phyloP scores from a whole-genome alignment of 2,797 vertebrate genomes.

The Poecilia wingei region DNA sequence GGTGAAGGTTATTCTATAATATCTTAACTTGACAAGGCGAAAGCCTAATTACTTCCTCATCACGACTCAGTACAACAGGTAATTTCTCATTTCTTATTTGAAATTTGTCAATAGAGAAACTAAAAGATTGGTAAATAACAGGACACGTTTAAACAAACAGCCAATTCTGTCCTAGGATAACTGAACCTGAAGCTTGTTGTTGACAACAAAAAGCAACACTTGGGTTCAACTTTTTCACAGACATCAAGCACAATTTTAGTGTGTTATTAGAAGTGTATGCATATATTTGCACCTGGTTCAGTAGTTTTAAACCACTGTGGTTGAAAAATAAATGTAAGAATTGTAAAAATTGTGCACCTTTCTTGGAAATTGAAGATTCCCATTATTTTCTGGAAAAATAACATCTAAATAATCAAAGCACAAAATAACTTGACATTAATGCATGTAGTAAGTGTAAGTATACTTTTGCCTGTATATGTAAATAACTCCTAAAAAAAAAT shows the following conservation, averaged over 20 bases:
- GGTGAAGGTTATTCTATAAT: background rate
- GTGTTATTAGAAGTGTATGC: background rate
- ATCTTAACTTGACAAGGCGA: background rate
- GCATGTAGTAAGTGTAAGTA: background rate
- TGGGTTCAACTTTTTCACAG: background rate
- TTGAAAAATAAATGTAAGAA: background rate
- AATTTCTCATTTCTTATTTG: background rate
- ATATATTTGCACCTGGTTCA: background rate
- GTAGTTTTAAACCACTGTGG: background rate
- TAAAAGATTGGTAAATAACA: background rate
- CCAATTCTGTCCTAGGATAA: background rate
- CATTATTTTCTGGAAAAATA: background rate
- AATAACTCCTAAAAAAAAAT: conserved; percentile 42
- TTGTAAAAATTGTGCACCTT: background rate
- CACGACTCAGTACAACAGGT: background rate
- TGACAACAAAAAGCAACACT: background rate
- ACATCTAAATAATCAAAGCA: background rate
- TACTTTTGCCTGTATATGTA: background rate
- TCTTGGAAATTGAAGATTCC: background rate
- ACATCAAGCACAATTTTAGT: background rate
- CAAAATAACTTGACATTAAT: background rate
- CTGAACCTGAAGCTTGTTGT: background rate
- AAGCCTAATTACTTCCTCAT: background rate
- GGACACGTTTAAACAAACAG: background rate
- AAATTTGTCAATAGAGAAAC: background rate